Percentiles rank a stretch among this genome's conserved stretches.
Evolutionary conservation across 2,888 invertebrate species (phyloP).

Genomic region (Embidobia sp.): DNA sequence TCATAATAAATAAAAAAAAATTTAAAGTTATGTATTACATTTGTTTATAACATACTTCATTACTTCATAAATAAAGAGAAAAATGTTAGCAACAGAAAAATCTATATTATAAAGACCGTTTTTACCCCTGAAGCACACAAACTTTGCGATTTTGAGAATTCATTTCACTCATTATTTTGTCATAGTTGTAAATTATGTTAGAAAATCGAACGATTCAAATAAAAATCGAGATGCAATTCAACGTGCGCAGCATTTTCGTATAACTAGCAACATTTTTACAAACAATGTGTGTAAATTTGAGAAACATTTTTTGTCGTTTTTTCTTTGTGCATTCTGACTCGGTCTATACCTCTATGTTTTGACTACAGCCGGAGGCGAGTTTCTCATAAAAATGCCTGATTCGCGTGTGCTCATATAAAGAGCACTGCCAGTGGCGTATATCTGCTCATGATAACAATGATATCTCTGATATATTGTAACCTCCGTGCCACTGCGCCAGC

Average conservation of each 20-base stretch:
- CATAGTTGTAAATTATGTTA: constrained; percentile 20
- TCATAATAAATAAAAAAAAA: too few species aligned
- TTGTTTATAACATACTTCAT: too few species aligned
- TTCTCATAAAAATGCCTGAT: constrained; percentile 80
- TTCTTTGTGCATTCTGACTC: constrained; percentile 25
- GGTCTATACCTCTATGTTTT: constrained; percentile 32
- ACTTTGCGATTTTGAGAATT: too few species aligned
- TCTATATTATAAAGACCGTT: too few species aligned
- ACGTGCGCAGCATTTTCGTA: too few species aligned
- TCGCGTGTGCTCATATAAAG: constrained; percentile 71
- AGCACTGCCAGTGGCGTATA: constrained; percentile 62
- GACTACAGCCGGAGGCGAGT: constrained; percentile 69
- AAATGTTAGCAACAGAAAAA: too few species aligned
- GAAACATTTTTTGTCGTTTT: constrained; percentile 43
- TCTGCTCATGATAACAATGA: constrained; percentile 78
- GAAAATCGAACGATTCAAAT: constrained; percentile 3
- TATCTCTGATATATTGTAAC: constrained; percentile 79
- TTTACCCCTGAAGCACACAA: too few species aligned
- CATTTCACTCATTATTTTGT: too few species aligned
- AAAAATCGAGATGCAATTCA: too few species aligned
- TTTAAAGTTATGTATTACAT: too few species aligned
- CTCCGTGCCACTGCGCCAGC: constrained; percentile 58
- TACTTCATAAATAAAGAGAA: too few species aligned
- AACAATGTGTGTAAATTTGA: constrained; percentile 40
- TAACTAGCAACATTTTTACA: too few species aligned